Evolutionary conservation across 2,888 invertebrate species (phyloP).

Genomic region (Ernsta delagoae): DNA sequence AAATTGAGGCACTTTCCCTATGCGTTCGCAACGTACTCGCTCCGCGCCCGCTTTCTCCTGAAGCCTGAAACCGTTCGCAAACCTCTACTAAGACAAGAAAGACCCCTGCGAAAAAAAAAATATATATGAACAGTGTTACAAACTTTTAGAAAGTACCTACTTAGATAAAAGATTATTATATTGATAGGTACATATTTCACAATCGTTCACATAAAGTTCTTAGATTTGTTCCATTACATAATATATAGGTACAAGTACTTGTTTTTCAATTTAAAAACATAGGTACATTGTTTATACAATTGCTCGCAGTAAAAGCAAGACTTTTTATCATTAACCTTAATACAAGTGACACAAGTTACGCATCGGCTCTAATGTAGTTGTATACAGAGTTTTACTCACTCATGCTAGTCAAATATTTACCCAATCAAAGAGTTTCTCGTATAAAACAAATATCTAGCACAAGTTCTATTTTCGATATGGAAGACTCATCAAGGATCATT

Average conservation of each 20-base stretch:
- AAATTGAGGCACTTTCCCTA: no score
- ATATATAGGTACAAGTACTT: background rate
- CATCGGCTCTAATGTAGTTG: constrained; percentile 12
- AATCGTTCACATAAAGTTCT: background rate
- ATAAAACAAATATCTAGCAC: constrained; percentile 69
- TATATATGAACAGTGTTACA: background rate
- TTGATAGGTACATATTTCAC: constrained; percentile 2
- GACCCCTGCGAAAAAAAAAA: no score
- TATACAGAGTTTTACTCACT: constrained; percentile 39
- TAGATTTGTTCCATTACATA: background rate
- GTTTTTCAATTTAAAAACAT: background rate
- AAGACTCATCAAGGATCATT: constrained; percentile 76
- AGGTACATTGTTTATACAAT: no score
- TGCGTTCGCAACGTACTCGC: no score
- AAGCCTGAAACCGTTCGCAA: no score
- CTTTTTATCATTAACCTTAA: background rate
- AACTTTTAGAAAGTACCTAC: background rate
- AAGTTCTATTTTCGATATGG: constrained; percentile 83
- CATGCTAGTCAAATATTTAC: constrained; percentile 60
- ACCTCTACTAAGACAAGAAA: no score
- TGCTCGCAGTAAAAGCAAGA: no score
- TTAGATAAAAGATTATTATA: background rate
- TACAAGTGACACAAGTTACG: constrained; percentile 4
- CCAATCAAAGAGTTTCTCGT: constrained; percentile 60
- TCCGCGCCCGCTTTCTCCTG: no score